phyloP scores from a whole-genome alignment of 2,113 vertebrate genomes.

The Leuciscus idus region DNA sequence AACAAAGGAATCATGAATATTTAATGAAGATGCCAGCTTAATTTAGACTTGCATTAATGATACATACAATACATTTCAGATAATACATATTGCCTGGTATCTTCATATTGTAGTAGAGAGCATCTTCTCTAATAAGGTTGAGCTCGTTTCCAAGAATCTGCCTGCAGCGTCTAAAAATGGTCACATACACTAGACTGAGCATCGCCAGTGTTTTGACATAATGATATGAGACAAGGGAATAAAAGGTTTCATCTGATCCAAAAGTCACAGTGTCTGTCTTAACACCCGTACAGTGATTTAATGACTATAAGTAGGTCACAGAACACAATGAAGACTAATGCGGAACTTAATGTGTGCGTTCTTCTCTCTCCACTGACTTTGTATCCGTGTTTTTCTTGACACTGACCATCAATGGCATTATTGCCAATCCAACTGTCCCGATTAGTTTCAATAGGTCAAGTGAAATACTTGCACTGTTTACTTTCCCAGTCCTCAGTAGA shows the following conservation, averaged over 20 bases:
- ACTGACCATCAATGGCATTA: background rate
- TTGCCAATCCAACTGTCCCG: background rate
- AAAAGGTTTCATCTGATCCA: slow-evolving; percentile 36
- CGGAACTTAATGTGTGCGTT: background rate
- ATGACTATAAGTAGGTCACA: slow-evolving; percentile 38
- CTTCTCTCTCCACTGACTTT: background rate
- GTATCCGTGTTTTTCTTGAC: background rate
- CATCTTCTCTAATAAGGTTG: background rate
- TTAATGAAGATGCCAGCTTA: slow-evolving; percentile 25
- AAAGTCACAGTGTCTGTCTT: slow-evolving; percentile 48
- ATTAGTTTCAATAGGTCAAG: background rate
- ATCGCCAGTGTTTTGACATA: slow-evolving; percentile 24
- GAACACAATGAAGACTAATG: slow-evolving; percentile 28
- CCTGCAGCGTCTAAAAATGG: slow-evolving; percentile 22
- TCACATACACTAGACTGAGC: slow-evolving; percentile 18
- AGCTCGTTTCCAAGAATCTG: background rate
- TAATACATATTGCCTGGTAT: background rate
- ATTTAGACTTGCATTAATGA: background rate
- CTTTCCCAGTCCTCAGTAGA: background rate
- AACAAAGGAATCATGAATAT: slow-evolving; percentile 42
- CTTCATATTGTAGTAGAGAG: background rate
- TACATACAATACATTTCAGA: background rate
- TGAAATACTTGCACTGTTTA: background rate
- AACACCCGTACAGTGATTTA: slow-evolving; percentile 2
- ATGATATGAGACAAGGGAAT: slow-evolving; percentile 45